A percentile compares a stretch with the other conserved stretches of the same genome.
Evolutionary conservation across 1,140 invertebrate species (phyloP).

Genomic region (Cotesia chilonis): DNA sequence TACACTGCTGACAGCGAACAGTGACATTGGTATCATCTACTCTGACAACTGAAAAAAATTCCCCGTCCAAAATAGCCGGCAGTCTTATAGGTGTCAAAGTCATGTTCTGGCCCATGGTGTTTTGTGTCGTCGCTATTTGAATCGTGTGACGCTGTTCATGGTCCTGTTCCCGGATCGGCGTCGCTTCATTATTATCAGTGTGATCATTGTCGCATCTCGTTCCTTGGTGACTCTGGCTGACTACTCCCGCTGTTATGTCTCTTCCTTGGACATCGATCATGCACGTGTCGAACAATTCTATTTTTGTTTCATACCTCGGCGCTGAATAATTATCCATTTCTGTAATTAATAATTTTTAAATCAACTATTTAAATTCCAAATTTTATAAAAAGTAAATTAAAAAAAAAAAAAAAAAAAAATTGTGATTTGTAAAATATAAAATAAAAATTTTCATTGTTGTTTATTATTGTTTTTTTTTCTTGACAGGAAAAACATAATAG

Average conservation of each 20-base stretch:
- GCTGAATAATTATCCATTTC: constrained; percentile 57
- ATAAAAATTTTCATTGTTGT: background rate
- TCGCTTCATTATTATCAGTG: constrained; percentile 51
- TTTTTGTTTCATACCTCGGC: constrained; percentile 57
- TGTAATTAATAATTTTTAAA: constrained; percentile 15
- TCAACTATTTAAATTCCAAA: background rate
- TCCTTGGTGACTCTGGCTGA: constrained; percentile 42
- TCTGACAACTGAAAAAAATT: constrained; percentile 61
- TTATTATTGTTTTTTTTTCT: background rate
- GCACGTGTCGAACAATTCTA: constrained; percentile 61
- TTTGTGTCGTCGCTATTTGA: constrained; percentile 50
- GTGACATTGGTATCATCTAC: constrained; percentile 63
- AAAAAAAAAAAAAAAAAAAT: too few relatives aligned
- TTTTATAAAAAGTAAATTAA: too few relatives aligned
- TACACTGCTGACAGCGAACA: constrained; percentile 60
- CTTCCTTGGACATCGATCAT: constrained; percentile 52
- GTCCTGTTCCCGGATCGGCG: constrained; percentile 24
- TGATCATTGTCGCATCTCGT: constrained; percentile 27
- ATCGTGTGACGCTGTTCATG: constrained; percentile 39
- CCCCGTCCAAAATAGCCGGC: constrained; percentile 63
- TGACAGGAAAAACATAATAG: background rate
- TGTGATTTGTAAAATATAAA: too few relatives aligned
- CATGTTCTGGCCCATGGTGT: constrained; percentile 52
- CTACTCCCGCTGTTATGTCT: constrained; percentile 48
- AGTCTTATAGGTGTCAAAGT: constrained; percentile 60